Evolutionary conservation across 2,797 vertebrate species (phyloP), one percentile per base, ranked within the genome.

Genomic region (Phalloptychus januarius): DNA sequence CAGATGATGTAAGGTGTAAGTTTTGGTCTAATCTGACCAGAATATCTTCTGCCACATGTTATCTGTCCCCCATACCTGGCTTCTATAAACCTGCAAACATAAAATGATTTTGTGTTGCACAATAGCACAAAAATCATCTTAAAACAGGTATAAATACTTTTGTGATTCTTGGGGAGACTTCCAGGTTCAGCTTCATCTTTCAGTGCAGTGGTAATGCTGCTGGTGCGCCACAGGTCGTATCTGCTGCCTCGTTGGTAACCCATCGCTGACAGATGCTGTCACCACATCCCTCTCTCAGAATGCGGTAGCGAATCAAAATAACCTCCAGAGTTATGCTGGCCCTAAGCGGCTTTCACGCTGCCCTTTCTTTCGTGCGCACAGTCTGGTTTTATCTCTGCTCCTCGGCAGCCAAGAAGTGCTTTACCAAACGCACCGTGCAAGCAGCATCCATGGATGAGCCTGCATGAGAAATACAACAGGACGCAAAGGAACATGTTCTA

Each of bases 241-340:
- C 88, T 79, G 25, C 73, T 61, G 18, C 61, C 28, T 78, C 70
- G 79, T 65, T 58, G 82, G 84, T 87, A 89, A 91, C 84, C 79
- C 75, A 83, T 79, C n/a, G n/a, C 87, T 91, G 93, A 95, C 93
- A 90, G 91, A 89, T 86, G 88, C 93, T 93, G 94, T 95, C 95
- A 94, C 88, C 93, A 88, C 58, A 81, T 79, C 69, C 70, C 67
- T 91, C 88, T 75, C 90, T 90, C 91, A 94, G 90, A 94, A 92
- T 94, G 91, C 40, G 82, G 91, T 86, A 82, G 73, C 80, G 85
- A 92, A 95, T 94, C 92, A 92, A 95, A 95, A 94, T 93, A 94
- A 93, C 94, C 79, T 76, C 72, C 76, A 54, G n/a, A 44, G 18
- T n/a, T 75, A 28, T 78, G 74, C 87, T 79, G 25, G 75, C 67